These are phyloP conservation scores for Syrphus vitripennis DNA, from an alignment of 2,888 invertebrate species.

Conservation along the genomic window DNA sequence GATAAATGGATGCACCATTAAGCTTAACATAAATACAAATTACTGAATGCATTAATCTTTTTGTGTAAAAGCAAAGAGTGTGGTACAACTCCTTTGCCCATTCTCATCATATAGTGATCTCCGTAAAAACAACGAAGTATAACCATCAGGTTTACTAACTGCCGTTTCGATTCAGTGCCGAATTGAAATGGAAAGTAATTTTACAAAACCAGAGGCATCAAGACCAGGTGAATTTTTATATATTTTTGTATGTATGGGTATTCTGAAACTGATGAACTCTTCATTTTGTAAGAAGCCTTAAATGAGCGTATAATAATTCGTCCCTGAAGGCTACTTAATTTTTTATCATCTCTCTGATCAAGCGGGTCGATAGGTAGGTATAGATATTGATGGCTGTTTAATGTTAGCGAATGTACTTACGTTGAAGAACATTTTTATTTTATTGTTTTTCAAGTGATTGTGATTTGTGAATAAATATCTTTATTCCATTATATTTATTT, in stretches of 20 bases:
- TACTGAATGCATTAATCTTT: slow-evolving; percentile 71
- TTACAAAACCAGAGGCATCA: not conserved
- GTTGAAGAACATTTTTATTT: too few species aligned
- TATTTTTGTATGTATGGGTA: too few species aligned
- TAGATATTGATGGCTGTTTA: not conserved
- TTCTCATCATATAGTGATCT: slow-evolving; percentile 20
- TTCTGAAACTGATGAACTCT: not conserved
- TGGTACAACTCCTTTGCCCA: slow-evolving; percentile 35
- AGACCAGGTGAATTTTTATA: slow-evolving; percentile 44
- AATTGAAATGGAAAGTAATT: slow-evolving; percentile 50
- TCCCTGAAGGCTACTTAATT: slow-evolving; percentile 49
- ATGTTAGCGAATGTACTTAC: not conserved
- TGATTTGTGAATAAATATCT: too few species aligned
- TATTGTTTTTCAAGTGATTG: too few species aligned
- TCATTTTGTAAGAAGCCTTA: slow-evolving; percentile 12
- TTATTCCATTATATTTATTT: too few species aligned
- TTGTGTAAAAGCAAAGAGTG: slow-evolving; percentile 43
- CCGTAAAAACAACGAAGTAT: not conserved
- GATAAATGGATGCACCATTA: slow-evolving; percentile 72
- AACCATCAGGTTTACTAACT: not conserved
- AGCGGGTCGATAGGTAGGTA: too few species aligned
- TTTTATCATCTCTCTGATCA: slow-evolving; percentile 24
- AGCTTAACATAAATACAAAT: slow-evolving; percentile 72
- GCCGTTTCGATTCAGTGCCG: slow-evolving; percentile 50
- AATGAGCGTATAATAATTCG: slow-evolving; percentile 60